Percentiles rank a stretch among this genome's conserved stretches.
Conservation (phyloP, 1,140 invertebrate species). For the Coenobita brevimanus region DNA sequence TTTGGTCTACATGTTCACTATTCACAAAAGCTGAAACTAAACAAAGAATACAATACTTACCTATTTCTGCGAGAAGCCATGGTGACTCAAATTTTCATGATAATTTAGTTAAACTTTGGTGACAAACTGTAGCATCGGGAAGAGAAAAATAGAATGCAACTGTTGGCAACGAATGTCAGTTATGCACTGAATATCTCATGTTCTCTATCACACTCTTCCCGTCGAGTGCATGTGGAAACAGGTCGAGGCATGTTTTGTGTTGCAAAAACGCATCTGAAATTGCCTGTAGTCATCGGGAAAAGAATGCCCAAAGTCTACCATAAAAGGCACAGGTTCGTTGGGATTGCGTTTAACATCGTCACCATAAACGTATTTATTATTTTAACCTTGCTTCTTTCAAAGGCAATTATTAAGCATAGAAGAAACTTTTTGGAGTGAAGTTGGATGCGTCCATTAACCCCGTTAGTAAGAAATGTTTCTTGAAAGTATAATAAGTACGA, state of each 20-base stretch:
- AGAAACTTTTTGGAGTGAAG: no score
- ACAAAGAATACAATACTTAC: not conserved
- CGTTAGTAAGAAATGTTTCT: no score
- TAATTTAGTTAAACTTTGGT: not conserved
- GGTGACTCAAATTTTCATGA: slow-evolving; percentile 16
- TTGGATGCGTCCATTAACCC: no score
- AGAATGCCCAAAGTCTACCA: no score
- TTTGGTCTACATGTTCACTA: not conserved
- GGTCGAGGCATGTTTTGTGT: not conserved
- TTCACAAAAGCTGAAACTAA: no score
- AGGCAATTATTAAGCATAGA: no score
- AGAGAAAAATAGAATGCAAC: slow-evolving; percentile 10
- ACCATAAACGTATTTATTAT: no score
- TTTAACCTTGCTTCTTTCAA: no score
- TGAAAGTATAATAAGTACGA: no score
- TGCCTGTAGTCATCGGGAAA: no score
- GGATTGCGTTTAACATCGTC: no score
- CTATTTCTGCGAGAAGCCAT: slow-evolving; percentile 11
- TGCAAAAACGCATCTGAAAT: not conserved
- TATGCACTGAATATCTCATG: not conserved
- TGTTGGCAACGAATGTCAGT: slow-evolving; percentile 4
- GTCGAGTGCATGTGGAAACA: not conserved
- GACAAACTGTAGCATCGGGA: not conserved
- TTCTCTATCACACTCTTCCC: slow-evolving; percentile 2
- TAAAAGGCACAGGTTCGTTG: no score